Evolutionary conservation across 2,888 invertebrate genomes (phyloP), one percentile per base, ranked within the genome.

Genomic region (Lasioglossum leucozonium): DNA sequence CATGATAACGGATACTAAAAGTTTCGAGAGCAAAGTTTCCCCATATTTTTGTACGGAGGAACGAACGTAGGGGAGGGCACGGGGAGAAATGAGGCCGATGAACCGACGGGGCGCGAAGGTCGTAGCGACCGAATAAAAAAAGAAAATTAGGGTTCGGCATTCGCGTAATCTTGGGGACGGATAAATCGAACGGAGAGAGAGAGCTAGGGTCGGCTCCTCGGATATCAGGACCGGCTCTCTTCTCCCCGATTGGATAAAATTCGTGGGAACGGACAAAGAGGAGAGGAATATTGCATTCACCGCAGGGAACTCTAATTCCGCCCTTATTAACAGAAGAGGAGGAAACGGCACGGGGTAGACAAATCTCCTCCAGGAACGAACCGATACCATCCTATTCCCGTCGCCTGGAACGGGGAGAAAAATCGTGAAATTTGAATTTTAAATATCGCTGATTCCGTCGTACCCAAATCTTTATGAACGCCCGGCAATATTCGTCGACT

Each of bases 141-240:
- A 69, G 67, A 85, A 78, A 87, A 85, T 88, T 88, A 87, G 69
- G 80, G 85, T 80, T 89, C 77, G 47, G 30, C 73, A 62, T 30
- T 67, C 77, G 30, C 67, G 69, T 75, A 86, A 87, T 82, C 80
- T 67, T 80, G 69, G 47, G 47, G 69, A 44, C 44, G 80, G 40
- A 72, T 55, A 44, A 80, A 87, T 87, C 87, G 77, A 85, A 65
- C 6, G 40, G 37, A 13, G 40, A 67, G 40, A 67, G 67, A 30
- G n/a, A 5, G 13, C 26, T 26, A 13, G 47, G n/a, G 67, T 42
- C 16, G 37, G 40, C 62, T 44, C 18, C 16, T n/a, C 16, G 34
- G 51, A 79, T 58, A 72, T 42, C 44, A 16, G 55, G 37, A 81
- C 37, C 74, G 65, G 13, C 26, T 65, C 26, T 65, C 72, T 71